Percentiles rank a stretch among this genome's conserved stretches.
These are phyloP conservation scores for Sander vitreus DNA, from an alignment of 2,113 vertebrate genomes.

Conservation along the genomic window DNA sequence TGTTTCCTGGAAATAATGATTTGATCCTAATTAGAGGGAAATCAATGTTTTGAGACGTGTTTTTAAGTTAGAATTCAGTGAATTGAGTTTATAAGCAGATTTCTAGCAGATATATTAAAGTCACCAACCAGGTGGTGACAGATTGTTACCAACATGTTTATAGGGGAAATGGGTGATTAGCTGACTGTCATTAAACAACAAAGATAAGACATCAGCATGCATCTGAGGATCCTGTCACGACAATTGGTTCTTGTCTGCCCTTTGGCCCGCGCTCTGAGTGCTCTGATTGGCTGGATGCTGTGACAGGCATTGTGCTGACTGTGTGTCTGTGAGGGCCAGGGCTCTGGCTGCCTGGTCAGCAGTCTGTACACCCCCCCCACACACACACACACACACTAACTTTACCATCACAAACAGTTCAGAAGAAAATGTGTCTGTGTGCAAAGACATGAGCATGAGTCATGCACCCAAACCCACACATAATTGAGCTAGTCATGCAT, in stretches of 20 bases:
- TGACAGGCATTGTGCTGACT: slow-evolving; percentile 84
- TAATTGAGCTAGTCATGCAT: neutral
- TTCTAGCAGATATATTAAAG: neutral
- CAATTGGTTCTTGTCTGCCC: slow-evolving; percentile 61
- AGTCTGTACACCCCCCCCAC: slow-evolving; percentile 67
- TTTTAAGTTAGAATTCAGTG: neutral
- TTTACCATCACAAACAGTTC: slow-evolving; percentile 27
- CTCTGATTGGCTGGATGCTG: slow-evolving; percentile 69
- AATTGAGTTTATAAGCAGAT: neutral
- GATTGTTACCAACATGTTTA: neutral
- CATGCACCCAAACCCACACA: neutral
- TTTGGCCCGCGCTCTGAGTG: slow-evolving; percentile 47
- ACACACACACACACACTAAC: slow-evolving; percentile 29
- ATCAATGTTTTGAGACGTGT: neutral
- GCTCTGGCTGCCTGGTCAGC: slow-evolving; percentile 78
- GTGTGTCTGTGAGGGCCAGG: slow-evolving; percentile 78
- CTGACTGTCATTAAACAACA: neutral
- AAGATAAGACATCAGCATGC: neutral
- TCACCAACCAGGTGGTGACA: neutral
- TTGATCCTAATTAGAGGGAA: too few species aligned
- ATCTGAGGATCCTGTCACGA: slow-evolving; percentile 26
- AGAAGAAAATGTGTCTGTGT: slow-evolving; percentile 15
- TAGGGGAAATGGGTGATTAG: neutral
- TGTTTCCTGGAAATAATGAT: neutral
- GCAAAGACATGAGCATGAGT: neutral